Base-by-base conservation (phyloP, 2,888 invertebrate genomes). In the Nomada ferruginata region DNA sequence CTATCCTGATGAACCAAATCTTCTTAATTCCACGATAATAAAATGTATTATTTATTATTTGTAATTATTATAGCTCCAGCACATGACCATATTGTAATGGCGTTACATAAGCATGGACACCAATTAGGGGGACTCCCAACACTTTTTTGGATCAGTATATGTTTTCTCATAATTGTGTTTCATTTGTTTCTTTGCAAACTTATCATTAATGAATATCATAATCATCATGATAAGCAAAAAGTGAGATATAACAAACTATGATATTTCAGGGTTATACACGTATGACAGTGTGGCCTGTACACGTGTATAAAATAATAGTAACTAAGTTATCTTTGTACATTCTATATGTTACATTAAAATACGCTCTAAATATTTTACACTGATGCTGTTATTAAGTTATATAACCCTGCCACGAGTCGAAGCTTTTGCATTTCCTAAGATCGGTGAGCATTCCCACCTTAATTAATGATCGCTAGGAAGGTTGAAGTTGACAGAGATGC, bases 101-200 rank as follows among this genome's bases (percentile, higher is more conserved):
- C 98, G 0, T 94, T 98, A 88, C 98, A 98, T 93, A 97, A 96
- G 91, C 98, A 98, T 92, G 98, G 98, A 0, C 97, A 98, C 94
- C 97, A 97, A 87, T 95, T 98, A 87, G 98, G 98, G 52, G 98
- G 98, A 0, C 94, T 99, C 81, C 98, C 98, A 60, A 97, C 97
- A 0, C 94, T 98, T 64, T 98, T 99, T 94, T 99, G 98, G 98
- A 96, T 98, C 64, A 96, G 97, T 82, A 97, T 99, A 86, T 97
- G 97, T 92, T 96, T 97, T 92, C 95, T 98, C 85, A 97, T 99
- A 89, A 95, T 98, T 79, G 96, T 98, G 89, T 99, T 99, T 94
- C 98, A 99, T 94, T 95, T 98, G 90, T 98, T 99, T 94, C 95
- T 99, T 44, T 97, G 97, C 94, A 98, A 98, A 94, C 95, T 98